Evolutionary conservation across 2,113 vertebrate genomes (phyloP), one percentile per base, ranked within the genome.

Genomic region (Progne subis): DNA sequence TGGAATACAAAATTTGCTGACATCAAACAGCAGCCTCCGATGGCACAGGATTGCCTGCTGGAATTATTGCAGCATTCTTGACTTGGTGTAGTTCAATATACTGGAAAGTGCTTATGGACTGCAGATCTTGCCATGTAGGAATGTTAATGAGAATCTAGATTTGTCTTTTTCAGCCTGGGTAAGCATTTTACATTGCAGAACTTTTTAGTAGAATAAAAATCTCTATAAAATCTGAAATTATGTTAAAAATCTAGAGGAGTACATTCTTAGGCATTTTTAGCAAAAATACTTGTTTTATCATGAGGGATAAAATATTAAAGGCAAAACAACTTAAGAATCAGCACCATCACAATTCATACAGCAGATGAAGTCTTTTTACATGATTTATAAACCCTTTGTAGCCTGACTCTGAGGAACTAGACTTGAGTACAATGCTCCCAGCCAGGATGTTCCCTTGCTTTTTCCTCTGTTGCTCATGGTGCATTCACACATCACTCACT

Each of bases 131-230:
- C 68, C 2, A 0, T 69, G 63, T 65, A 89, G 91, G 84, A 92
- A 97, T 87, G 86, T 82, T 96, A 96, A 95, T 61, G 79, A 92
- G 57, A 84, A 90, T 88, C 63, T 87, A 69, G 70, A 92, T 85
- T 87, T 95, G 57, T 76, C 61, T 77, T 75, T 91, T 95, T 76
- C 75, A 94, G 84, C 43, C 63, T 0, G 26, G 26, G 11, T 95
- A 95, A 95, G 87, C 70, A 90, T 82, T 92, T 95, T 79, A 92
- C 37, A 46, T 50, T 46, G 41, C 43, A 91, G 85, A 89, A 44
- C 23, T 82, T 88, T 88, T 76, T 6, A 92, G 41, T 0, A 87
- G 44, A 90, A 69, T 44, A 95, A 91, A 81, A 86, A 94, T 78
- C 6, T 53, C 60, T 67, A 18, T 47, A 46, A 18, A 68, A 95